Evolutionary conservation across 2,888 invertebrate species (phyloP).

Genomic region (Cephus pygmeus): DNA sequence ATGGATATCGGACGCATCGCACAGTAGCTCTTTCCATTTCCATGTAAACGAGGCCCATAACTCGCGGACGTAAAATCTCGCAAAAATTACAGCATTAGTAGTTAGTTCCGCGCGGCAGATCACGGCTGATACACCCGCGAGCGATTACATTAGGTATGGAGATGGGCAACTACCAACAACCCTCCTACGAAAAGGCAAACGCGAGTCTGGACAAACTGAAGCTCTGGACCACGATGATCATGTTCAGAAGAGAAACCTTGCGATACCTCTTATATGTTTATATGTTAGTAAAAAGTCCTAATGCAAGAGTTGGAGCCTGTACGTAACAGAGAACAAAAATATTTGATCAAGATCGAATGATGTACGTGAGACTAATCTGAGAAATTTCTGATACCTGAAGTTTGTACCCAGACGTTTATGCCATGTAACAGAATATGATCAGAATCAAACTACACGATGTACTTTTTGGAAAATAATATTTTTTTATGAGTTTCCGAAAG

Average conservation of each 20-base stretch:
- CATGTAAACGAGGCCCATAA: conserved; percentile 57
- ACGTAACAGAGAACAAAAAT: background rate
- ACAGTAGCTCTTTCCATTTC: conserved; percentile 41
- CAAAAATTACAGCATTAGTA: conserved; percentile 58
- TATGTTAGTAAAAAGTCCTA: background rate
- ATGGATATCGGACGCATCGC: conserved; percentile 17
- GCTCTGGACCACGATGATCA: background rate
- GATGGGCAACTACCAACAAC: conserved; percentile 24
- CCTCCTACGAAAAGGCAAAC: background rate
- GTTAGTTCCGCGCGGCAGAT: conserved; percentile 61
- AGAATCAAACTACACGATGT: background rate
- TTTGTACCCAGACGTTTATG: too few relatives aligned
- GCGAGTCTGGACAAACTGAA: background rate
- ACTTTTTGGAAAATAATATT: background rate
- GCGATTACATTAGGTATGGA: conserved; percentile 54
- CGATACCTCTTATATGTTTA: background rate
- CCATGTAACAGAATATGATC: too few relatives aligned
- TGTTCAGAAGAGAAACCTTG: background rate
- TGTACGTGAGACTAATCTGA: too few relatives aligned
- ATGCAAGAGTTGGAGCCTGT: background rate
- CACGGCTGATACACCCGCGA: conserved; percentile 49
- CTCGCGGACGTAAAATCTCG: conserved; percentile 49
- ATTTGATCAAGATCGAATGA: background rate
- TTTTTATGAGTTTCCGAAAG: background rate
- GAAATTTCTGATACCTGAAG: too few relatives aligned